Evolutionary conservation across 1,140 invertebrate genomes (phyloP), one percentile per base, ranked within the genome.

Genomic region (Philopotamus ludificatus): DNA sequence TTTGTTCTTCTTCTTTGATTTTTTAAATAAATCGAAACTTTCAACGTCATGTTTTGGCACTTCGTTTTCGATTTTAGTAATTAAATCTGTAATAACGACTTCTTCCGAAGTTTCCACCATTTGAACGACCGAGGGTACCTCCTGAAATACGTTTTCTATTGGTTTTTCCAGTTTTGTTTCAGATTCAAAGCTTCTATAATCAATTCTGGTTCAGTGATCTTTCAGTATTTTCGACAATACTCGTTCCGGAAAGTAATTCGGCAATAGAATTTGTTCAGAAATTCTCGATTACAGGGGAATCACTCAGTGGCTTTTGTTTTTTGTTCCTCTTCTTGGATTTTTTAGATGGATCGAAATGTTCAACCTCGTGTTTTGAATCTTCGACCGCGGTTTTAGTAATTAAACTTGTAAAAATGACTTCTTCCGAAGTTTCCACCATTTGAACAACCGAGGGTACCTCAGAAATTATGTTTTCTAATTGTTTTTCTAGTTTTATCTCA

Each of bases 1-100:
- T n/a, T n/a, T n/a, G 34, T 34, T 55, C 7, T 55, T 55, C 20
- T 55, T 55, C 53, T 55, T 55, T 39, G 25, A 39, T 34, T 34
- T 39, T 15, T 55, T 55, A 34, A 18, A 34, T 1, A 15, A 3
- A 10, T 55, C 26, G 21, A 10, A 16, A 22, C 18, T 34, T 34
- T n/a, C 20, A 28, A 12, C 3, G 20, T 9, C 49, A 23, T n/a
- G 3, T 23, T 51, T 23, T 8, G 21, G 4, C 3, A 25, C 49
- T 1, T 1, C 4, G 15, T 1, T n/a, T 23, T 12, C 49, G 41
- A 12, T 44, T 9, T 44, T 9, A 9, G 41, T 2, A 15, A 2
- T 44, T 18, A 9, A 44, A 15, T 21, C 18, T 49, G 45, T 9
- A 49, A 49, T 16, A 7, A 21, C 1, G 18, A 21, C 9, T 10